Base-by-base conservation (phyloP, 2,888 invertebrate genomes). In the Lucinisca nassula region DNA sequence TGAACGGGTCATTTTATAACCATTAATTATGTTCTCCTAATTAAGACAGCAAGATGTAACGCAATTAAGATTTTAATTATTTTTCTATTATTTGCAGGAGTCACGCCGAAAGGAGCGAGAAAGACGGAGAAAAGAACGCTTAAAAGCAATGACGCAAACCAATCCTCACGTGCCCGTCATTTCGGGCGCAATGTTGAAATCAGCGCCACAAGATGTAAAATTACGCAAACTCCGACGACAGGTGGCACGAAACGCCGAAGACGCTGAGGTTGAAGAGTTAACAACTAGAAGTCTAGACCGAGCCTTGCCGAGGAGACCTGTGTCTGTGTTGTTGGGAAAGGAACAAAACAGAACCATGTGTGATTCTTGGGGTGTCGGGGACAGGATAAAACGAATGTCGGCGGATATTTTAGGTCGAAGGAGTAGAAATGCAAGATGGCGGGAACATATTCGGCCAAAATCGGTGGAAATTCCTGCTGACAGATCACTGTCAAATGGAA, bases 51-150 rank as follows among this genome's bases (percentile, higher is more conserved):
- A n/a, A n/a, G n/a, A n/a, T n/a, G n/a, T n/a, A n/a, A n/a, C n/a
- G n/a, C n/a, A n/a, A n/a, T n/a, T n/a, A n/a, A n/a, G n/a, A n/a
- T n/a, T n/a, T n/a, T n/a, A n/a, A n/a, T n/a, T n/a, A n/a, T n/a
- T n/a, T n/a, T n/a, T n/a, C n/a, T n/a, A n/a, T n/a, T 58, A 58
- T 58, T 67, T 67, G 2, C 67, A 67, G 67, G 67, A 67, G 21
- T 67, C 67, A 35, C 8, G 67, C 3, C 32, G 32, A 10, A 67
- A 67, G n/a, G 67, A 67, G 35, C 32, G 67, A 14, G 67, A 67
- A 35, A 67, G 67, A 67, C 67, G 67, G 17, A 32, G 67, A 35
- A 67, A 67, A 35, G 67, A 67, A 35, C 67, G 67, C 12, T 35
- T 67, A 21, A 67, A 67, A 35, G 35, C 67, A 17, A 67, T 67